Percentiles rank a stretch among this genome's conserved stretches.
Conservation (phyloP, 2,113 vertebrate genomes). For the Triplophysa tibetana region DNA sequence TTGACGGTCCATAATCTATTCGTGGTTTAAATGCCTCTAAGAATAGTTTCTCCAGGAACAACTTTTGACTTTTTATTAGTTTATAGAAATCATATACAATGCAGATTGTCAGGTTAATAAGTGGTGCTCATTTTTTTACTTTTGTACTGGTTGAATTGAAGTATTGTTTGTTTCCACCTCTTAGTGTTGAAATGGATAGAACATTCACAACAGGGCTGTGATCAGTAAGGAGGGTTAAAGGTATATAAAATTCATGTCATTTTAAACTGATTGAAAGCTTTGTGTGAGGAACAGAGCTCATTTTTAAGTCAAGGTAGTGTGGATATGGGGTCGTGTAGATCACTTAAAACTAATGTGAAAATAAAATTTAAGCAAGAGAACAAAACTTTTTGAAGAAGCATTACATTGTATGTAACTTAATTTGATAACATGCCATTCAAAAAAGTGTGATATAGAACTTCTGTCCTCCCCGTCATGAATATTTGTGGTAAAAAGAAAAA, state of each 20-base stretch:
- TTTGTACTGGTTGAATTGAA: neutral
- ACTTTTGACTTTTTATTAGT: neutral
- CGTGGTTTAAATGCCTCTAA: neutral
- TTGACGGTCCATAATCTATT: neutral
- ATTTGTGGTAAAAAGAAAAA: neutral
- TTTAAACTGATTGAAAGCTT: too few relatives aligned
- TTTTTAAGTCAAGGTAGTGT: neutral
- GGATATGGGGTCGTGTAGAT: neutral
- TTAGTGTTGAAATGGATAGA: too few relatives aligned
- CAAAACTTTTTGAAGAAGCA: too few relatives aligned
- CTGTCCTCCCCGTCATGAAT: too few relatives aligned
- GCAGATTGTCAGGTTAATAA: conserved; percentile 33
- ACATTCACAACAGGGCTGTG: too few relatives aligned
- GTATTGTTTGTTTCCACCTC: neutral
- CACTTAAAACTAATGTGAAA: conserved; percentile 5
- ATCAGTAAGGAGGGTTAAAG: too few relatives aligned
- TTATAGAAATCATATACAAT: conserved; percentile 6
- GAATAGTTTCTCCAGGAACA: neutral
- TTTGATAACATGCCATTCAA: neutral
- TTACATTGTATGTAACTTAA: conserved; percentile 11
- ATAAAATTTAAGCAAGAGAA: conserved; percentile 4
- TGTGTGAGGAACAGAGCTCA: too few relatives aligned
- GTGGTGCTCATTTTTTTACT: neutral
- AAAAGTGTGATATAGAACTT: too few relatives aligned
- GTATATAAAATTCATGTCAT: too few relatives aligned